These are phyloP conservation scores for Anolis apletophallus DNA, from an alignment of 2,797 vertebrate genomes.

Conservation along the genomic window DNA sequence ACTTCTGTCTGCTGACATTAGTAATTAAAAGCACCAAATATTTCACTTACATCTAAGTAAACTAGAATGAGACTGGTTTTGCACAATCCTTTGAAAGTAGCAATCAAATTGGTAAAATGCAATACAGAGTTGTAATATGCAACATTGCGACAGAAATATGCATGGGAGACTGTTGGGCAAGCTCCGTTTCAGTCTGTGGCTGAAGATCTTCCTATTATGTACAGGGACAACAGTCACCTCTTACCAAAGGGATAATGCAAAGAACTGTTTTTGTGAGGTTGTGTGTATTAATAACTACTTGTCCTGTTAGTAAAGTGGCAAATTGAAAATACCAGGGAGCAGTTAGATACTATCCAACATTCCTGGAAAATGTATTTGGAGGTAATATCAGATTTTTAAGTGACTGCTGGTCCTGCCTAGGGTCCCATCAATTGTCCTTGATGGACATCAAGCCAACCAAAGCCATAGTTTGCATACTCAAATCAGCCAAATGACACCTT, in stretches of 20 bases:
- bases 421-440: neutral
- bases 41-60: constrained; percentile 53
- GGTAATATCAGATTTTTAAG: constrained; percentile 27
- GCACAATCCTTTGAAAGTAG: constrained; percentile 69
- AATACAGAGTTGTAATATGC: constrained; percentile 61
- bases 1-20: constrained; percentile 61
- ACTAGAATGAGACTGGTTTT: constrained; percentile 59
- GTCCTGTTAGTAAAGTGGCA: neutral
- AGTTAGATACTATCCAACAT: neutral
- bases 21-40: constrained; percentile 47
- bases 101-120: constrained; percentile 62
- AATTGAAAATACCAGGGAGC: neutral
- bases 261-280: constrained; percentile 21
- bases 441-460: rapidly evolving
- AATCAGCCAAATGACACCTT: constrained; percentile 9
- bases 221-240: neutral
- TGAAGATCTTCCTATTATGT: constrained; percentile 1
- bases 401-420: neutral
- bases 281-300: neutral
- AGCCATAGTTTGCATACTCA: neutral
- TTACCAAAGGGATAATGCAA: constrained; percentile 14
- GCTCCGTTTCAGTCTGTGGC: neutral
- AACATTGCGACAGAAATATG: constrained; percentile 57
- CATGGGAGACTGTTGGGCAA: constrained; percentile 16
- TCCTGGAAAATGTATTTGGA: constrained; percentile 6